phyloP scores from a whole-genome alignment of 2,113 vertebrate genomes.

The Amblyornis subalaris region DNA sequence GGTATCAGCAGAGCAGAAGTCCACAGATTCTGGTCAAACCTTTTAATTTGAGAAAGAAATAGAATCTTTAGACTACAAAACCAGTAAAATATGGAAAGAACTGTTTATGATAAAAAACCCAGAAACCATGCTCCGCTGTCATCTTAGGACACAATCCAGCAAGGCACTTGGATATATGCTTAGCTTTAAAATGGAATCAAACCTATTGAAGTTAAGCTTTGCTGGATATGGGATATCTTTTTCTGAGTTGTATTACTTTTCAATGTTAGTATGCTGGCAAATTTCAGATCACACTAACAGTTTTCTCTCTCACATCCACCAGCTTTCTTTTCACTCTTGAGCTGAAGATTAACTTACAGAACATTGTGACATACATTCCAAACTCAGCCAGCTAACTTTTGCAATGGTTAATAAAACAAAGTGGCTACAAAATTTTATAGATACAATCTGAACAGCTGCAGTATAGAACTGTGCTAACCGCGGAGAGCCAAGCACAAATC shows the following conservation, averaged over 20 bases:
- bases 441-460: not conserved
- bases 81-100: not conserved
- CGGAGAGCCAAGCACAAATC: not conserved
- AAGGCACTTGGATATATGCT: conserved; percentile 39
- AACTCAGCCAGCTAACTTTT: conserved; percentile 14
- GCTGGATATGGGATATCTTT: conserved; percentile 32
- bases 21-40: not conserved
- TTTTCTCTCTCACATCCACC: conserved; percentile 7
- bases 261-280: not conserved
- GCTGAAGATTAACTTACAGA: not conserved
- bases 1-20: not conserved
- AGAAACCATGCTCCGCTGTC: not conserved
- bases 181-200: conserved; percentile 33
- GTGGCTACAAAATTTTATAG: not conserved
- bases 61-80: not conserved
- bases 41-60: not conserved
- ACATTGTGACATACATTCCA: not conserved
- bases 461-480: not conserved
- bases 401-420: not conserved
- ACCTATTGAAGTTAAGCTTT: conserved; percentile 25
- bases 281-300: conserved; percentile 4
- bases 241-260: not conserved
- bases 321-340: conserved; percentile 24
- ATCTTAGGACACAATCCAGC: conserved; percentile 32
- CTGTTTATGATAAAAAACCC: not conserved